These are phyloP conservation scores for Pyrrhosoma nymphula DNA, from an alignment of 2,888 invertebrate genomes.

Conservation along the genomic window DNA sequence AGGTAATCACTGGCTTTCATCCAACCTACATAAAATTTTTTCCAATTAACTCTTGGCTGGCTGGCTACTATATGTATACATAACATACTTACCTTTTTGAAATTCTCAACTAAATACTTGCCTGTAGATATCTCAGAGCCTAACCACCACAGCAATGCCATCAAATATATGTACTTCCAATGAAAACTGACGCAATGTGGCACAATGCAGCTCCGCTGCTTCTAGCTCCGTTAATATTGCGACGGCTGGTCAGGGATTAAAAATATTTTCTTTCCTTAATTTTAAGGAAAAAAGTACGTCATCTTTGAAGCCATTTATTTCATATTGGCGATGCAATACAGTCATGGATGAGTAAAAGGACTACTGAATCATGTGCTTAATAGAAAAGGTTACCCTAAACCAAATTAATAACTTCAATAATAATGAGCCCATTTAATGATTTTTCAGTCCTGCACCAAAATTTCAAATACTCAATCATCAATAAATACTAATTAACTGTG, in stretches of 20 bases:
- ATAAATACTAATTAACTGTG: neutral
- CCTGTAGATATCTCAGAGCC: neutral
- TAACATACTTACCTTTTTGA: neutral
- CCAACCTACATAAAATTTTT: no score
- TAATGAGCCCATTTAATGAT: neutral
- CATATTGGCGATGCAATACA: slow-evolving; percentile 48
- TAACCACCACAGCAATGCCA: neutral
- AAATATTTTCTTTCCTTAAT: slow-evolving; percentile 51
- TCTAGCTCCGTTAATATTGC: neutral
- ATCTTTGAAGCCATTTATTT: slow-evolving; percentile 54
- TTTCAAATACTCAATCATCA: neutral
- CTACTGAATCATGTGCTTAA: slow-evolving; percentile 45
- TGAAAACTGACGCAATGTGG: neutral
- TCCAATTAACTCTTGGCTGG: no score
- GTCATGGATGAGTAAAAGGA: neutral
- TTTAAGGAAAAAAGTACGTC: slow-evolving; percentile 45
- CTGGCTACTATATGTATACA: no score
- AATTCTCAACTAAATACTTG: neutral
- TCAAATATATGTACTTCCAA: neutral
- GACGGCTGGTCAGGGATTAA: neutral
- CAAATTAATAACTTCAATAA: neutral
- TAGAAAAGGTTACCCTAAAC: neutral
- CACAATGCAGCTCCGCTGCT: neutral
- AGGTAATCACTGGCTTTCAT: no score
- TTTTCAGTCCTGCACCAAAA: slow-evolving; percentile 4